phyloP scores from a whole-genome alignment of 2,888 invertebrate species.

The Megastigmus dorsalis region DNA sequence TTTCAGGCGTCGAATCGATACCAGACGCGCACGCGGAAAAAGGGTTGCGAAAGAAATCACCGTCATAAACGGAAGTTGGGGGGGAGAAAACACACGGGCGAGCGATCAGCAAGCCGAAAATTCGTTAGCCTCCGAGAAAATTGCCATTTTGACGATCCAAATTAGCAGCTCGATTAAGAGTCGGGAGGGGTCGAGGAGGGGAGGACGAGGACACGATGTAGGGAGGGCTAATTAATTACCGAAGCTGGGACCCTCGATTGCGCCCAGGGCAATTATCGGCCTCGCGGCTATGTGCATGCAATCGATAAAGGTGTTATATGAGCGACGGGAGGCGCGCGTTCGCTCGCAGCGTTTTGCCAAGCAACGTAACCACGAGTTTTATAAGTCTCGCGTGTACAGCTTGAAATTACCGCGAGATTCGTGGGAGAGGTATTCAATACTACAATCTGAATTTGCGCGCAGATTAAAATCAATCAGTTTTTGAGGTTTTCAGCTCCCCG shows the following conservation, averaged over 20 bases:
- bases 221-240: conserved; percentile 37
- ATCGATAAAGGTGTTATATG: conserved; percentile 16
- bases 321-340: neutral
- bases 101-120: conserved; percentile 25
- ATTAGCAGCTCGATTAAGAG: conserved; percentile 43
- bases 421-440: no score
- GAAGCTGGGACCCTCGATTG: conserved; percentile 16
- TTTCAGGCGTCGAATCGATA: no score
- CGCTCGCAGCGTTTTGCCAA: no score
- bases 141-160: conserved; percentile 48
- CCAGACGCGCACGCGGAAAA: no score
- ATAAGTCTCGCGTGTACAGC: no score
- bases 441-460: no score
- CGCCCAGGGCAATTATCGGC: conserved; percentile 40
- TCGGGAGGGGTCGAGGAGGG: neutral
- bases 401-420: no score
- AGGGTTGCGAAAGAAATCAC: no score
- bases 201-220: neutral
- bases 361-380: no score
- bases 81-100: neutral
- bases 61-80: no score
- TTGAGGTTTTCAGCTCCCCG: no score
- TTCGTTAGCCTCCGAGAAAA: conserved; percentile 36
- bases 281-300: neutral
- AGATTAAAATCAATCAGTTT: no score